Evolutionary conservation across 2,888 invertebrate genomes (phyloP).

Genomic region (Galeopsomyia nigrocyanea): DNA sequence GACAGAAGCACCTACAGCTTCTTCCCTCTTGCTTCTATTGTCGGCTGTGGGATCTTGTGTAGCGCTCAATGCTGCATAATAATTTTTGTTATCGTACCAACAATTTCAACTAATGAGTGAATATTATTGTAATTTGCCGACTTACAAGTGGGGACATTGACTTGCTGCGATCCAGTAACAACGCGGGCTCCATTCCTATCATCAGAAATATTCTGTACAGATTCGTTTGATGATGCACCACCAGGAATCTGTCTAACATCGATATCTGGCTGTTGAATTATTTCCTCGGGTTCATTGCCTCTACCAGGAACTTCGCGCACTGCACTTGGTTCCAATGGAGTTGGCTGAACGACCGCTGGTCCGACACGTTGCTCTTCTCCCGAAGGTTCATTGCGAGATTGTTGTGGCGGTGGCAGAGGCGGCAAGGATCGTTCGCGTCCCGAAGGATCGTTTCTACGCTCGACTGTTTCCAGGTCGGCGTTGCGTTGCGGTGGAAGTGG

Average conservation of each 20-base stretch:
- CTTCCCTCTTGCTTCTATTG: constrained; percentile 62
- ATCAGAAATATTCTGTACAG: constrained; percentile 53
- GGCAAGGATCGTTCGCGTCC: constrained; percentile 64
- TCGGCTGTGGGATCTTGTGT: constrained; percentile 60
- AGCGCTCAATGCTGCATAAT: constrained; percentile 50
- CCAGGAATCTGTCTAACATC: constrained; percentile 62
- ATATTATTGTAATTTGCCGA: constrained; percentile 18
- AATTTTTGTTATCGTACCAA: not conserved
- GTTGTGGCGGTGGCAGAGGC: constrained; percentile 58
- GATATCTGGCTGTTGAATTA: constrained; percentile 55
- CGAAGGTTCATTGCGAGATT: constrained; percentile 64
- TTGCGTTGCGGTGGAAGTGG: constrained; percentile 56
- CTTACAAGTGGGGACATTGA: constrained; percentile 55
- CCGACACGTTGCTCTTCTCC: constrained; percentile 58
- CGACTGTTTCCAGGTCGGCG: constrained; percentile 53
- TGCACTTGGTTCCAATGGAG: constrained; percentile 57
- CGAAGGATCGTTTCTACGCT: constrained; percentile 65
- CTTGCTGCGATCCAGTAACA: constrained; percentile 65
- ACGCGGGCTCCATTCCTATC: constrained; percentile 60
- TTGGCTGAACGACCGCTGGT: constrained; percentile 48
- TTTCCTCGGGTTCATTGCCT: constrained; percentile 59
- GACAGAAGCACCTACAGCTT: constrained; percentile 65
- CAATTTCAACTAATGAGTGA: not conserved
- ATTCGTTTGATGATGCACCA: constrained; percentile 62
- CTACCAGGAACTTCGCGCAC: constrained; percentile 62